A percentile compares a stretch with the other conserved stretches of the same genome.
Evolutionary conservation across 2,113 vertebrate species (phyloP).

Genomic region (Grammatotria lemairii): DNA sequence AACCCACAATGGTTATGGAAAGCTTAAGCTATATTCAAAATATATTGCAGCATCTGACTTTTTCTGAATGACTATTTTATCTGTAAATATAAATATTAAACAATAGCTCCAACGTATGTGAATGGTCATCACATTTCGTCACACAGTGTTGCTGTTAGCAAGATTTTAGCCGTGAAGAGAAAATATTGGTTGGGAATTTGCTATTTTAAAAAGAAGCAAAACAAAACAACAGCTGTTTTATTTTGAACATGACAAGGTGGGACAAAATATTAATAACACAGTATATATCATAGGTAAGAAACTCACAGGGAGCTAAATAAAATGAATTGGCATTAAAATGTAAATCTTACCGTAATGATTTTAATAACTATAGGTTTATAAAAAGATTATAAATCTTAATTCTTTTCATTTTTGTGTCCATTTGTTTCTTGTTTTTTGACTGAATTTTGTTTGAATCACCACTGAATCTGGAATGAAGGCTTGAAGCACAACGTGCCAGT

Average conservation of each 20-base stretch:
- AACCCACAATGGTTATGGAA: not conserved
- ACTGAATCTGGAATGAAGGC: not conserved
- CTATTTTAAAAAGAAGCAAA: not conserved
- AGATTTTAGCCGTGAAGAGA: not conserved
- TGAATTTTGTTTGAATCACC: not conserved
- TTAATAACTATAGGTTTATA: not conserved
- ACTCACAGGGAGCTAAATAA: not conserved
- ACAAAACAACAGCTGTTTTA: not conserved
- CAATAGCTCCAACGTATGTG: rapidly evolving
- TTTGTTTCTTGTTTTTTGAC: not conserved
- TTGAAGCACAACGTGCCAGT: not conserved
- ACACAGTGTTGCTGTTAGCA: not conserved
- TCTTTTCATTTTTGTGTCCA: not conserved
- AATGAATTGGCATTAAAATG: not conserved
- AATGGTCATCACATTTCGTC: not conserved
- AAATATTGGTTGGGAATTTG: not conserved
- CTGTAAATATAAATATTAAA: not conserved
- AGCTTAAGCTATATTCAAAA: not conserved
- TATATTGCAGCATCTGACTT: not conserved
- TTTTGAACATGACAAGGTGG: not conserved
- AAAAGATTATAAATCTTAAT: not conserved
- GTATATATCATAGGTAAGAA: not conserved
- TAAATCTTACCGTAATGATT: not conserved
- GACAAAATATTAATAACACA: not conserved
- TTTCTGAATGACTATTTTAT: not conserved